Base-by-base conservation (phyloP, 2,888 invertebrate genomes). In the Lasioglossum figueresi region DNA sequence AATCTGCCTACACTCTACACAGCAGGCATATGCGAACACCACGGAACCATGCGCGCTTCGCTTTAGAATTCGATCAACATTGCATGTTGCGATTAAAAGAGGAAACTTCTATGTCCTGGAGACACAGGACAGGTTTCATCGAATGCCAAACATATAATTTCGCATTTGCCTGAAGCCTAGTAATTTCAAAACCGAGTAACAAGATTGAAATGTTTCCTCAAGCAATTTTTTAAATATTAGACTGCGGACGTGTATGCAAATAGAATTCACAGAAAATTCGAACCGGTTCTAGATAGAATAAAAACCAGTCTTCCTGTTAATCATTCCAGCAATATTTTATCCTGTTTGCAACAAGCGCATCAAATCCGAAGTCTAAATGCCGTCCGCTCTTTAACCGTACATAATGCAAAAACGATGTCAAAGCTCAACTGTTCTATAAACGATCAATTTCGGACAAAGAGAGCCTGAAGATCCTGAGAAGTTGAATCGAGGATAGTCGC, bases 1-100 rank as follows among this genome's bases (percentile, higher is more conserved):
- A 43, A 43, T 84, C 63, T 70, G 19, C 37, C 52, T 86, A 82
- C 27, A 14, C 56, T 86, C 82, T 80, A 86, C 81, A 37, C 31
- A 19, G 27, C 40, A 63, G 82, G 79, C 76, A 82, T 79, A 76
- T 63, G 79, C 74, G 76, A 79, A 82, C 16, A 71, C 72, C 75
- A 66, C 43, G 27, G 76, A 76, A 73, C 16, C 48, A 45, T 27
- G 19, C 31, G 34, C 34, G 8, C 27, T 68, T 63, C 27, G 19
- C 68, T 68, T 68, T 68, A 68, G 34, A 68, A 68, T 68, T 68
- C 68, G 37, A 37, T 68, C 23, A 68, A 40, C 34, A 59, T 40
- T 16, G 27, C 34, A 43, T 43, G 16, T 72, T 27, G 19, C 63
- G 75, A 76, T 43, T 66, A 63, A 31, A 63, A 31, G 63, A 16